phyloP scores from a whole-genome alignment of 2,888 invertebrate genomes.

The Helicoverpa assulta region DNA sequence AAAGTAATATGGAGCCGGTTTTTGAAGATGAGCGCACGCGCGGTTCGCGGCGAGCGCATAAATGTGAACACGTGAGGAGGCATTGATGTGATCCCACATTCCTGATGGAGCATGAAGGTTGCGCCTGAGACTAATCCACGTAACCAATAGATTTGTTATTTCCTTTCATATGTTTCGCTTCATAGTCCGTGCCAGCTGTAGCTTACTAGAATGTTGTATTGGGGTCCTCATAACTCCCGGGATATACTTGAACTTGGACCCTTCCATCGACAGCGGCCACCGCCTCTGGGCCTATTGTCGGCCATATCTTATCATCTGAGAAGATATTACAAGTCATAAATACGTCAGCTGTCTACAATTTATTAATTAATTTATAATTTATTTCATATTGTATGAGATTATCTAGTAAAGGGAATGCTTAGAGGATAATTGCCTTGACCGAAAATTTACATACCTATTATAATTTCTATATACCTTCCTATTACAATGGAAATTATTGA shows the following conservation, averaged over 20 bases:
- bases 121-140: background rate
- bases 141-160: background rate
- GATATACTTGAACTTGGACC: constrained; percentile 38
- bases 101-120: background rate
- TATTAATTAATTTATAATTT: constrained; percentile 21
- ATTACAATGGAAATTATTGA: no score
- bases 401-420: constrained; percentile 1
- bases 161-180: background rate
- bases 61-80: constrained; percentile 39
- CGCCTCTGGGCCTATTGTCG: constrained; percentile 35
- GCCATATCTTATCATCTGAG: constrained; percentile 12
- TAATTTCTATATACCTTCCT: no score
- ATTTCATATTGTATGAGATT: constrained; percentile 7
- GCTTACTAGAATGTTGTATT: constrained; percentile 7
- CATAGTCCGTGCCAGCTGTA: background rate
- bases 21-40: constrained; percentile 71
- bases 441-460: no score
- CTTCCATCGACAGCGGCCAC: constrained; percentile 2
- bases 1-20: constrained; percentile 76
- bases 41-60: constrained; percentile 52
- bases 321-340: constrained; percentile 38
- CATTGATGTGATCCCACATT: constrained; percentile 42
- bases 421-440: background rate
- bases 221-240: constrained; percentile 31
- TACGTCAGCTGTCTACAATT: constrained; percentile 20